phyloP scores from a whole-genome alignment of 2,888 invertebrate species.

The Pollenia griseotomentosa region DNA sequence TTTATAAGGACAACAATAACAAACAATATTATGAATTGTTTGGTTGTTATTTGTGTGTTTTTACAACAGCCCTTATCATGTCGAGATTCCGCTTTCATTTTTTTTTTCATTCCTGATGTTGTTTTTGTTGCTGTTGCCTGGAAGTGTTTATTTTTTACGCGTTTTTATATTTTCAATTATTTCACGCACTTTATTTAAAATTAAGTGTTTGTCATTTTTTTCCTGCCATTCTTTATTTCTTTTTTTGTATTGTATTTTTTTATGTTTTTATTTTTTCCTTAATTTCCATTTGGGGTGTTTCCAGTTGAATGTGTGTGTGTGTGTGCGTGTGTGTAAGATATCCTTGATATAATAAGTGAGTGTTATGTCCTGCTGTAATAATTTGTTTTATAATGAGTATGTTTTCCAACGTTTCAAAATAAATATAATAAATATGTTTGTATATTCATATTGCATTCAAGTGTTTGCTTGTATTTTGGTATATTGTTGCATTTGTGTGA shows the following conservation, averaged over 20 bases:
- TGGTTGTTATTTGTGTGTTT: constrained; percentile 51
- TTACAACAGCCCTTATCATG: constrained; percentile 74
- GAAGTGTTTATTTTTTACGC: constrained; percentile 61
- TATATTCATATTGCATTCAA: constrained; percentile 16
- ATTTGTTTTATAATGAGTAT: constrained; percentile 73
- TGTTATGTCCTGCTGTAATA: constrained; percentile 71
- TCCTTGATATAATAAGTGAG: constrained; percentile 54
- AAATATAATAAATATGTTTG: constrained; percentile 10
- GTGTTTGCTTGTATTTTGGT: not conserved
- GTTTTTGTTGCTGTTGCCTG: constrained; percentile 29
- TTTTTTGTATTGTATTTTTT: not conserved
- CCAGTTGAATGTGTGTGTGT: constrained; percentile 5
- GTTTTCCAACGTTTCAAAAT: not conserved
- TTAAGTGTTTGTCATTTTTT: constrained; percentile 73
- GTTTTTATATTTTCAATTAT: constrained; percentile 71
- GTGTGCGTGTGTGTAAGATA: constrained; percentile 7
- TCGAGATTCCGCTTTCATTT: constrained; percentile 61
- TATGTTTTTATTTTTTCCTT: constrained; percentile 11
- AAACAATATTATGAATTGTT: constrained; percentile 68
- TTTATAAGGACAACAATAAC: constrained; percentile 74
- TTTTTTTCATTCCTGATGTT: not conserved
- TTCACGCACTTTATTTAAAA: constrained; percentile 71
- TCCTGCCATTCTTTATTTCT: constrained; percentile 42
- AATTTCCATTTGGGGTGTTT: constrained; percentile 55
- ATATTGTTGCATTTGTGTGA: constrained; percentile 46